These are phyloP conservation scores for Epistrophella euchroma DNA, from an alignment of 2,888 invertebrate species.

Conservation along the genomic window DNA sequence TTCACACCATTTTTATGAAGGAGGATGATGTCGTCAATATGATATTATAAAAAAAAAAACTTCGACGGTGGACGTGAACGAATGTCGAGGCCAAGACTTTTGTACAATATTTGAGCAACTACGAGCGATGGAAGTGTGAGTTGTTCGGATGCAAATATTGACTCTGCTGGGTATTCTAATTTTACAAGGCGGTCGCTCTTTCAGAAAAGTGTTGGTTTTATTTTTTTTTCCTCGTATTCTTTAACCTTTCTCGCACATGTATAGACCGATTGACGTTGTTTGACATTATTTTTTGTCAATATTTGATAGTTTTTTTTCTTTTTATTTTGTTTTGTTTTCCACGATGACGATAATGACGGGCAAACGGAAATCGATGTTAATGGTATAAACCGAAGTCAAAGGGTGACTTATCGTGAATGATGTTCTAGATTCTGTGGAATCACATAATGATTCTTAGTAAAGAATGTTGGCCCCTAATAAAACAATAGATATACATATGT, in stretches of 20 bases:
- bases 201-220: constrained; percentile 45
- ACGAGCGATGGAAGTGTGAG: constrained; percentile 60
- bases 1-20: constrained; percentile 37
- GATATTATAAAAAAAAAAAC: constrained; percentile 4
- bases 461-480: constrained; percentile 4
- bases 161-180: constrained; percentile 69
- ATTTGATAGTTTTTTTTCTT: constrained; percentile 45
- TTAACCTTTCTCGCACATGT: constrained; percentile 12
- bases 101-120: constrained; percentile 38
- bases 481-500: constrained; percentile 10
- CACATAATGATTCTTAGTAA: constrained; percentile 41
- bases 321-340: constrained; percentile 32
- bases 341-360: constrained; percentile 39
- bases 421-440: constrained; percentile 55
- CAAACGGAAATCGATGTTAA: constrained; percentile 74
- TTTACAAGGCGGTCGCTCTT: constrained; percentile 70
- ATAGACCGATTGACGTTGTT: constrained; percentile 56
- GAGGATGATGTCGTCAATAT: constrained; percentile 28
- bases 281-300: constrained; percentile 70
- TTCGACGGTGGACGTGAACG: constrained; percentile 12
- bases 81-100: constrained; percentile 25
- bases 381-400: constrained; percentile 51
- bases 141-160: constrained; percentile 73
- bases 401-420: constrained; percentile 30
- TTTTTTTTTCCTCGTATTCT: constrained; percentile 21